A percentile compares a stretch with the other conserved stretches of the same genome.
phyloP scores from a whole-genome alignment of 2,113 vertebrate genomes.

The Osmerus eperlanus region DNA sequence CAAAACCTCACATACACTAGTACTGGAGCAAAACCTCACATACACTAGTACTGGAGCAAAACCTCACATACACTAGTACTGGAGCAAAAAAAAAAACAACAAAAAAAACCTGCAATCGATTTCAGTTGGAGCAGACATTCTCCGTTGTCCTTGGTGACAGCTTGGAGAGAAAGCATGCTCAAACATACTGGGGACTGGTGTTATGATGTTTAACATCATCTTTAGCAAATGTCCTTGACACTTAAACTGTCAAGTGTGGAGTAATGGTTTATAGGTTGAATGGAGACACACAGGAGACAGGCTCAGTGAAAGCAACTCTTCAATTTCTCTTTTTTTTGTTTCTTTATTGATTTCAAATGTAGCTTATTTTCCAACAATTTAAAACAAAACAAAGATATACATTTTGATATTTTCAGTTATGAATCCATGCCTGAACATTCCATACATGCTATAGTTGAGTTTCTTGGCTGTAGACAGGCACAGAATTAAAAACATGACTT shows the following conservation, averaged over 20 bases:
- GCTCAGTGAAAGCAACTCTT: not conserved
- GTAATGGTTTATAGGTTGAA: not conserved
- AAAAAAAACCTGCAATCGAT: conserved; percentile 4
- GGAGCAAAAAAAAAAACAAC: not conserved
- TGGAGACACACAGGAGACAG: conserved; percentile 13
- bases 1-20: no score
- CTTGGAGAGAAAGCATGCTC: no score
- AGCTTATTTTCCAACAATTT: conserved; percentile 68
- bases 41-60: not conserved
- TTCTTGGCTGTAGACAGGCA: conserved; percentile 32
- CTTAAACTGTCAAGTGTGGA: not conserved
- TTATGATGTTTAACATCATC: no score
- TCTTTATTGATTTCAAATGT: conserved; percentile 65
- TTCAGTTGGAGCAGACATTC: no score
- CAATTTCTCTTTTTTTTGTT: conserved; percentile 31
- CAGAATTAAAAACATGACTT: conserved; percentile 12
- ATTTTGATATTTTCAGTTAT: conserved; percentile 32
- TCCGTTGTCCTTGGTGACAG: no score
- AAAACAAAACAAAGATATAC: conserved; percentile 27
- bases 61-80: no score
- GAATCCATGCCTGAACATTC: conserved; percentile 41
- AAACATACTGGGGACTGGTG: no score
- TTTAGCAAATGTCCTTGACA: not conserved
- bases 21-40: not conserved
- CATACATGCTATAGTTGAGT: conserved; percentile 24